Evolutionary conservation across 2,888 invertebrate genomes (phyloP).

Genomic region (Nephrotoma appendiculata): DNA sequence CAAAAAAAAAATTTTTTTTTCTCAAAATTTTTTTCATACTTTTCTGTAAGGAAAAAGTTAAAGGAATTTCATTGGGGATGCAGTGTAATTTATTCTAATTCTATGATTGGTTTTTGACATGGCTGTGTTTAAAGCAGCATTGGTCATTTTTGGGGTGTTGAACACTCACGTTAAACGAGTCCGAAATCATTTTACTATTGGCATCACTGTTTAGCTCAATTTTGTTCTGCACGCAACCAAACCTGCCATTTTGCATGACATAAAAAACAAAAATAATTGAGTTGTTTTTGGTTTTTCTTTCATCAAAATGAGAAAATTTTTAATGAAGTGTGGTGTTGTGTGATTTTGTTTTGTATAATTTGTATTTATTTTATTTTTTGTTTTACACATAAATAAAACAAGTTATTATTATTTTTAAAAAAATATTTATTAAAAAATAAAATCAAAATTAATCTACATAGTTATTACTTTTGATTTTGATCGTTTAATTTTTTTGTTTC

Average conservation of each 20-base stretch:
- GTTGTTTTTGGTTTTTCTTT: not conserved
- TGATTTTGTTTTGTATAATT: not conserved
- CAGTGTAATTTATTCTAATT: no score
- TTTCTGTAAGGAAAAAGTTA: no score
- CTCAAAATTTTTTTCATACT: no score
- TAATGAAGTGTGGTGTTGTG: not conserved
- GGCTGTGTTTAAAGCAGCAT: no score
- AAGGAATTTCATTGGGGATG: no score
- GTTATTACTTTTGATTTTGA: not conserved
- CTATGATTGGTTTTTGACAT: no score
- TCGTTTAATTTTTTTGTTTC: not conserved
- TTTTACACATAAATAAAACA: not conserved
- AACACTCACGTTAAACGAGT: no score
- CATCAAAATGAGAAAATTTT: not conserved
- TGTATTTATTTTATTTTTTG: not conserved
- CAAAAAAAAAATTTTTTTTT: no score
- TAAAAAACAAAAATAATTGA: not conserved
- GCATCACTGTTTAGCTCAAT: not conserved
- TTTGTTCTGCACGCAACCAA: not conserved
- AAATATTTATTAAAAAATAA: not conserved
- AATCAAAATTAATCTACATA: not conserved
- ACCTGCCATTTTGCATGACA: not conserved
- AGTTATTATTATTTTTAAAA: not conserved
- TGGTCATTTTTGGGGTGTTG: no score
- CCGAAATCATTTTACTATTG: no score